Evolutionary conservation across 2,797 vertebrate genomes (phyloP).

Genomic region (Enteromius afrohamiltoni): DNA sequence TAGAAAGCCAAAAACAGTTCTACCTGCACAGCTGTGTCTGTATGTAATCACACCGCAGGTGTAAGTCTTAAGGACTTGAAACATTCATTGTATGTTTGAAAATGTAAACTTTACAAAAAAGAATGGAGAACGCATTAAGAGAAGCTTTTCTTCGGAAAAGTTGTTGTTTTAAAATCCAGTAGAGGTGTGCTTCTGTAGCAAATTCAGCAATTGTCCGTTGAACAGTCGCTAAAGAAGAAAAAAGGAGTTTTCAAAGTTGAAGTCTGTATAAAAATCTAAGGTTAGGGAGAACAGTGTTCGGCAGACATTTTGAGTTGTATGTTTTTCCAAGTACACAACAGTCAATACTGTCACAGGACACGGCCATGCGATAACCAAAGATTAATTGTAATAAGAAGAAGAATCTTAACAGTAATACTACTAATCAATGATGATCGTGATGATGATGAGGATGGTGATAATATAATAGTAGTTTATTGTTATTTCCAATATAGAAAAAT

Average conservation of each 20-base stretch:
- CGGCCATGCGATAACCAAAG: slow-evolving; percentile 84
- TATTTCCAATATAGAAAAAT: slow-evolving; percentile 78
- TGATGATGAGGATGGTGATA: slow-evolving; percentile 69
- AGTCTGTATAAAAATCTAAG: slow-evolving; percentile 53
- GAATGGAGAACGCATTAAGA: slow-evolving; percentile 60
- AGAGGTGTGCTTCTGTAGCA: slow-evolving; percentile 87
- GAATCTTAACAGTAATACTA: slow-evolving; percentile 69
- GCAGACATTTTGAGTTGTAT: slow-evolving; percentile 65
- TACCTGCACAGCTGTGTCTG: slow-evolving; percentile 29
- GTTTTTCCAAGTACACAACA: slow-evolving; percentile 80
- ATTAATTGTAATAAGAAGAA: slow-evolving; percentile 69
- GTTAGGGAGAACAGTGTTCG: slow-evolving; percentile 62
- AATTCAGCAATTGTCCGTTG: slow-evolving; percentile 71
- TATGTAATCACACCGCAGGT: slow-evolving; percentile 74
- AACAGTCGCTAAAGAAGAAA: slow-evolving; percentile 50
- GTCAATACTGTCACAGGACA: slow-evolving; percentile 86
- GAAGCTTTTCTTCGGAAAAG: slow-evolving; percentile 74
- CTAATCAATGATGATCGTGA: slow-evolving; percentile 68
- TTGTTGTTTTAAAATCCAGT: slow-evolving; percentile 87
- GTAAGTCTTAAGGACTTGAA: slow-evolving; percentile 75
- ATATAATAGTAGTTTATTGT: slow-evolving; percentile 76
- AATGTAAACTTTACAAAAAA: slow-evolving; percentile 76
- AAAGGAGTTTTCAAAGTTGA: slow-evolving; percentile 45
- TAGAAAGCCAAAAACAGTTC: slow-evolving; percentile 25
- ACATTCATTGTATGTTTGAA: slow-evolving; percentile 81